Conservation (phyloP, 2,888 invertebrate genomes). For the Altica lythri region DNA sequence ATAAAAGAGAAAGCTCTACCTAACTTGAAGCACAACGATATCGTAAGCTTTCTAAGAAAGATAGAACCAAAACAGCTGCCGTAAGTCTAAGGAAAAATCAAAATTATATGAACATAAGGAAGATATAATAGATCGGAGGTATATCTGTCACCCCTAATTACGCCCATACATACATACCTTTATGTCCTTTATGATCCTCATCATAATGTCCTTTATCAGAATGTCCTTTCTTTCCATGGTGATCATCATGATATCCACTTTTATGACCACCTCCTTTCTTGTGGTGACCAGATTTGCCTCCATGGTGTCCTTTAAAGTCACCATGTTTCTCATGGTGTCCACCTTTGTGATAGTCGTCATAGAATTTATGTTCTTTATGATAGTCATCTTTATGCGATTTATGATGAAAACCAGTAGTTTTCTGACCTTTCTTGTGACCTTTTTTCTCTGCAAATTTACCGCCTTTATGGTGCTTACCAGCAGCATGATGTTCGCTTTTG, state of each 20-base stretch:
- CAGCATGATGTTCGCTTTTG: constrained; percentile 77
- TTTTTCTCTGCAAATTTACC: constrained; percentile 82
- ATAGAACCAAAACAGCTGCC: no score
- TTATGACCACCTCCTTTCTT: constrained; percentile 82
- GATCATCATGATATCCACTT: constrained; percentile 76
- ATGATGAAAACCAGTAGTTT: constrained; percentile 82
- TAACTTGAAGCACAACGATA: no score
- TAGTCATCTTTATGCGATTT: constrained; percentile 88
- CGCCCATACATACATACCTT: constrained; percentile 59
- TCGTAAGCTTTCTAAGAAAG: no score
- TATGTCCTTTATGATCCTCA: constrained; percentile 80
- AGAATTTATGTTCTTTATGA: constrained; percentile 86
- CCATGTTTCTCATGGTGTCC: constrained; percentile 84
- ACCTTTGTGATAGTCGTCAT: constrained; percentile 84
- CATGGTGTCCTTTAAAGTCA: constrained; percentile 78
- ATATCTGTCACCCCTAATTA: no score
- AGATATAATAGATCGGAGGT: no score
- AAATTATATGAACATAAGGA: no score
- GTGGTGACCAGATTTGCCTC: constrained; percentile 77
- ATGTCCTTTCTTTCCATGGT: constrained; percentile 80
- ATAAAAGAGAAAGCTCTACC: no score
- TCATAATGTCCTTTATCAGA: constrained; percentile 83
- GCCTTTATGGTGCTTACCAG: constrained; percentile 77
- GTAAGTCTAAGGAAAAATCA: no score
- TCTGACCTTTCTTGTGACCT: constrained; percentile 84